Evolutionary conservation across 2,888 invertebrate species (phyloP).

Genomic region (Leptinotarsa haldemani): DNA sequence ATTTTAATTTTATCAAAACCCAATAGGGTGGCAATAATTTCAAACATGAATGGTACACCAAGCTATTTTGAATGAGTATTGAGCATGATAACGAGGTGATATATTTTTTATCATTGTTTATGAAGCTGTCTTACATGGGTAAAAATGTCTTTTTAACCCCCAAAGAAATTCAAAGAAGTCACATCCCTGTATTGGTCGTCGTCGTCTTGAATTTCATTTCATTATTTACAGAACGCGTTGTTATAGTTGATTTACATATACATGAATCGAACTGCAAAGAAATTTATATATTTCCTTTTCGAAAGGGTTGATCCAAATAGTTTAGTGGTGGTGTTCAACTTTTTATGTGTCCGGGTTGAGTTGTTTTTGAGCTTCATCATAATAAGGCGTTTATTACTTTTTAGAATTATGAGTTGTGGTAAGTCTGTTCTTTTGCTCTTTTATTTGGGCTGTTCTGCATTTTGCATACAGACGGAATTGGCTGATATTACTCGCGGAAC

Average conservation of each 20-base stretch:
- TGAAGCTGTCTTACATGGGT: too few relatives aligned
- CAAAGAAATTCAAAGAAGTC: background rate
- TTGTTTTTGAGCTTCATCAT: conserved; percentile 34
- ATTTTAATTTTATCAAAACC: too few relatives aligned
- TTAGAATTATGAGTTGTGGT: conserved; percentile 30
- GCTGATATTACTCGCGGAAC: conserved; percentile 41
- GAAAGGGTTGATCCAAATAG: conserved; percentile 44
- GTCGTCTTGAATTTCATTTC: conserved; percentile 41
- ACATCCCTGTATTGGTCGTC: conserved; percentile 25
- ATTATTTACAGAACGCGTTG: conserved; percentile 45
- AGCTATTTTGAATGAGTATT: too few relatives aligned
- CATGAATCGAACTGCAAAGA: conserved; percentile 47
- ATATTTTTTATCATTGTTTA: too few relatives aligned
- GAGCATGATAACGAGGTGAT: too few relatives aligned
- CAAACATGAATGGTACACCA: too few relatives aligned
- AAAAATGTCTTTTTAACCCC: background rate
- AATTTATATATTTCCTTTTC: conserved; percentile 50
- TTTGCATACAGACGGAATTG: conserved; percentile 38
- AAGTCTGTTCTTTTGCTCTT: conserved; percentile 31
- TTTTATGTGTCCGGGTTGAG: conserved; percentile 43
- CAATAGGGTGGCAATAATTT: too few relatives aligned
- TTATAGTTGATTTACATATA: conserved; percentile 46
- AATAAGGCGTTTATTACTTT: conserved; percentile 35
- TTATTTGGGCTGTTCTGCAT: conserved; percentile 23
- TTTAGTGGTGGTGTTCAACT: conserved; percentile 42